phyloP scores from a whole-genome alignment of 2,888 invertebrate species.

The Drosophila greeni region DNA sequence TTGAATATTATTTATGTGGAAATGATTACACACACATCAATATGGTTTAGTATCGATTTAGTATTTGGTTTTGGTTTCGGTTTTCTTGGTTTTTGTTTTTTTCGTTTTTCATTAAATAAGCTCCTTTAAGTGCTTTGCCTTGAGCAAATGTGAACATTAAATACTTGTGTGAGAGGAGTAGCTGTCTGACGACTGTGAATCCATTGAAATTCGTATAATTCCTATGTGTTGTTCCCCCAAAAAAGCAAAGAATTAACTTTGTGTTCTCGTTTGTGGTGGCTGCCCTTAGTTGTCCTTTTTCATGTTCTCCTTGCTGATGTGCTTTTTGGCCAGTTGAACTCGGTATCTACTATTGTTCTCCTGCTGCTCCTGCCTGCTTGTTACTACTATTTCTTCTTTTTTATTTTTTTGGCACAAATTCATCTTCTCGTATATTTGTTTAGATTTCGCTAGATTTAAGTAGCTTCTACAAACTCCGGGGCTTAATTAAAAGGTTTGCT shows the following conservation, averaged over 20 bases:
- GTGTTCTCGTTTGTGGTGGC: conserved; percentile 40
- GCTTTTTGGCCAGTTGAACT: conserved; percentile 39
- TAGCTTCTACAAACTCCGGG: conserved; percentile 40
- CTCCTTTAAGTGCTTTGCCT: conserved; percentile 61
- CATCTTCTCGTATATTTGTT: conserved; percentile 15
- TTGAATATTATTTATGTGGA: conserved; percentile 34
- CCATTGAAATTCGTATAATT: conserved; percentile 77
- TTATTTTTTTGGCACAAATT: conserved; percentile 60
- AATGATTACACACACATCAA: conserved; percentile 34
- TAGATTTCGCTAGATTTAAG: conserved; percentile 25
- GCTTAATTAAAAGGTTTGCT: conserved; percentile 44
- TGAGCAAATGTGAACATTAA: conserved; percentile 69
- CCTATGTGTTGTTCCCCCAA: conserved; percentile 77
- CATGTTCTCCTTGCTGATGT: conserved; percentile 27
- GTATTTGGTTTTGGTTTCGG: conserved; percentile 35
- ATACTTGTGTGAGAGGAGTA: conserved; percentile 45
- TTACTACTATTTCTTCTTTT: conserved; percentile 3
- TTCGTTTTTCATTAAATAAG: conserved; percentile 57
- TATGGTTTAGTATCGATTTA: conserved; percentile 39
- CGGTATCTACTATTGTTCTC: conserved; percentile 26
- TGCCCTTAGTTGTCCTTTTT: conserved; percentile 30
- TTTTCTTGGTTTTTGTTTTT: conserved; percentile 41
- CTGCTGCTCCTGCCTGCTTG: conserved; percentile 4
- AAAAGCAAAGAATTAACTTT: conserved; percentile 62
- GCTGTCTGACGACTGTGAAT: conserved; percentile 54